Base-by-base conservation (phyloP, 2,113 vertebrate species). In the Motacilla alba region DNA sequence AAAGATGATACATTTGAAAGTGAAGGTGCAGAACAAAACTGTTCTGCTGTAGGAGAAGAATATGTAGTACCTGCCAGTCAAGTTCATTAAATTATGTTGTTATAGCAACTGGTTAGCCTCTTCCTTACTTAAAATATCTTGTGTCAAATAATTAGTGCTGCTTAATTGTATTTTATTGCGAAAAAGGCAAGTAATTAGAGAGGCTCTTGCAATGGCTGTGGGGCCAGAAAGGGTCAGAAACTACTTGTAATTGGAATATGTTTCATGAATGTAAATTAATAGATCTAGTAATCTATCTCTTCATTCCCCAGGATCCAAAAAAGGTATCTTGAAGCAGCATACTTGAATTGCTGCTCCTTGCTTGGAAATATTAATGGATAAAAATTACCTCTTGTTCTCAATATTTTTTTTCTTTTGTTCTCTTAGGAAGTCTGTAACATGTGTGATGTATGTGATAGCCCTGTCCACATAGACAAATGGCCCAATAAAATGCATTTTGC, bases 101-200 rank as follows among this genome's bases (percentile, higher is more conserved):
- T 90, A 91, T 74, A 90, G 87, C 79, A 91, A 83, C 92, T 79
- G 35, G 15, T 59, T 95, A 75, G 49, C 50, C 37, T 94, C 55
- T 80, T 88, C 63, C 64, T 37, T 62, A n/a, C 28, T 77, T 79
- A 58, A 66, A 94, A 74, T 89, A 79, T 30, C 70, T 87, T 66
- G 37, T 72, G 78, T 87, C 84, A 95, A 70, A 85, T 73, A 96
- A 91, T 96, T 88, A 94, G 39, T 73, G 53, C 28, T 82, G n/a
- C 62, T 82, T 94, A 95, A 94, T 92, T 91, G 62, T 95, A 73
- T 92, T 85, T 94, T 89, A 79, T 90, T 77, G 75, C 81, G 83
- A 94, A 95, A 89, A 59, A 93, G 39, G 63, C 41, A 88, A 60
- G 68, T 92, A 84, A 95, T 94, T 93, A 91, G 90, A 88, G 63